Conservation (phyloP, 2,797 vertebrate genomes). For the Onychomys leucogaster region DNA sequence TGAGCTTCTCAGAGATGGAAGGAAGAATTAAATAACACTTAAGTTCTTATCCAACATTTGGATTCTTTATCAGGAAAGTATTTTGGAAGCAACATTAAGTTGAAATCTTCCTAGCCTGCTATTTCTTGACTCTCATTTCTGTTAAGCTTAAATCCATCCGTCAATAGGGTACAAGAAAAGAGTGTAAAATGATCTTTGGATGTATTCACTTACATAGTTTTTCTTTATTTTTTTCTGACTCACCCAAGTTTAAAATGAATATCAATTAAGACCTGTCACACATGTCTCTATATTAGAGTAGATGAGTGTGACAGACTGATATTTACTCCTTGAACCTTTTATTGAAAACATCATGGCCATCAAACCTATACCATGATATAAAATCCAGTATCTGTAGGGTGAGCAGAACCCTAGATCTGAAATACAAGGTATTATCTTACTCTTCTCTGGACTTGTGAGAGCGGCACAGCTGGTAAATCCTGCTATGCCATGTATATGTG, state of each 20-base stretch:
- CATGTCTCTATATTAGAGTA: not conserved
- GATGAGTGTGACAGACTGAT: not conserved
- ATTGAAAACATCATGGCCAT: not conserved
- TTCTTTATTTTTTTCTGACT: not conserved
- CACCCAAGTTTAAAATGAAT: constrained; percentile 12
- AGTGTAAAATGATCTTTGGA: not conserved
- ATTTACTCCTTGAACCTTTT: not conserved
- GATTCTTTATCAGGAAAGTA: not conserved
- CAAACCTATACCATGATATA: not conserved
- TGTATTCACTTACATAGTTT: not conserved
- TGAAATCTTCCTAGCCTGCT: not conserved
- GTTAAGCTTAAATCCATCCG: not conserved
- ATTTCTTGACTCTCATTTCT: not conserved
- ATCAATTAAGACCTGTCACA: not conserved
- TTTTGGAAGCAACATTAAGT: constrained; percentile 46
- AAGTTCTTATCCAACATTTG: not conserved
- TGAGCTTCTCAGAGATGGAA: not conserved
- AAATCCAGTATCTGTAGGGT: not conserved
- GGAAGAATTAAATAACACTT: not conserved
- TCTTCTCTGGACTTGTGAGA: not conserved
- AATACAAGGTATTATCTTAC: not conserved
- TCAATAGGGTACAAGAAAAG: not conserved
- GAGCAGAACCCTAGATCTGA: not conserved
- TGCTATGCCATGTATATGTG: not conserved
- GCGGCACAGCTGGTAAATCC: not conserved